A percentile compares a stretch with the other conserved stretches of the same genome.
Conservation (phyloP, 37 sponge, comb jelly and placozoan species). For the Agelas oroides region DNA sequence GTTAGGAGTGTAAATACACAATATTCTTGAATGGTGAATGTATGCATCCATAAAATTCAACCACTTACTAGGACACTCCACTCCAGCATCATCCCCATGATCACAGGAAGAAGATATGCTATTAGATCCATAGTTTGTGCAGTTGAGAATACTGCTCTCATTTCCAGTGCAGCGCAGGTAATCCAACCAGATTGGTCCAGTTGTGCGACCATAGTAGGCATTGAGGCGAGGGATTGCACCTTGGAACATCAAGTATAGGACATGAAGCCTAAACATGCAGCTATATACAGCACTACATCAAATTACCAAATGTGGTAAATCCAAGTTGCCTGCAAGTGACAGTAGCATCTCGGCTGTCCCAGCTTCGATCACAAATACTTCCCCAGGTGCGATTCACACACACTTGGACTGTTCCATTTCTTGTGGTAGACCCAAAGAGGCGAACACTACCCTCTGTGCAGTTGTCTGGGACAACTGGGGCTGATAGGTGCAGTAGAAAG, state of each 20-base stretch:
- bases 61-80: neutral
- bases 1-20: too few relatives aligned
- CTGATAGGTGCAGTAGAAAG: too few relatives aligned
- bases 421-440: too few relatives aligned
- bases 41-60: too few relatives aligned
- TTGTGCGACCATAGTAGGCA: slow-evolving; percentile 13
- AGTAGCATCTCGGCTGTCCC: neutral
- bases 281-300: too few relatives aligned
- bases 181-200: slow-evolving; percentile 36
- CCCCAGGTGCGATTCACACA: neutral
- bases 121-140: slow-evolving; percentile 1
- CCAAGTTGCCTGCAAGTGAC: neutral
- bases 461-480: too few relatives aligned
- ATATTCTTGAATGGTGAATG: too few relatives aligned
- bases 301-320: neutral
- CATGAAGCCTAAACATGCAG: too few relatives aligned
- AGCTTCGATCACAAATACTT: neutral
- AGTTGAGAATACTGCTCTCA: slow-evolving; percentile 16
- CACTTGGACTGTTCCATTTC: neutral
- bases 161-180: slow-evolving; percentile 32
- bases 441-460: too few relatives aligned
- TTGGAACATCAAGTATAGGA: too few relatives aligned
- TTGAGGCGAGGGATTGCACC: too few relatives aligned
- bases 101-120: slow-evolving; percentile 19
- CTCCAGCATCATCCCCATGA: slow-evolving; percentile 56